phyloP scores from a whole-genome alignment of 2,797 vertebrate genomes.

The Labeo calbasu region DNA sequence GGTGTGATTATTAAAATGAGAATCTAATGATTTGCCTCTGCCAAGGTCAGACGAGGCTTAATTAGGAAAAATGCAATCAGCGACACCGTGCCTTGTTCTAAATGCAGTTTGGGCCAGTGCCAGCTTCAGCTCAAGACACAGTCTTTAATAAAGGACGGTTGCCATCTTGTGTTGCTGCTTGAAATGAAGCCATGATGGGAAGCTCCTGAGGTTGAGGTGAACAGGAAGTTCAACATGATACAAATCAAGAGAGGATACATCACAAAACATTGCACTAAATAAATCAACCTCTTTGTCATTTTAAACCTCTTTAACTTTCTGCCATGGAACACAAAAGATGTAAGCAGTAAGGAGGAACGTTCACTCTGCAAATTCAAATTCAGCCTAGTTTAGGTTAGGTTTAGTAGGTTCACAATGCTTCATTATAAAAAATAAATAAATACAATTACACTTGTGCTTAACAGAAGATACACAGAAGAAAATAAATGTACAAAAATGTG shows the following conservation, averaged over 20 bases:
- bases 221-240: conserved; percentile 3
- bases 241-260: background rate
- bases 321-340: background rate
- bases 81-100: conserved; percentile 68
- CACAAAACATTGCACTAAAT: background rate
- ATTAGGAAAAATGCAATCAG: conserved; percentile 86
- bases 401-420: too few relatives aligned
- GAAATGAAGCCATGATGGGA: conserved; percentile 37
- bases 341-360: background rate
- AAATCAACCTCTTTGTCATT: background rate
- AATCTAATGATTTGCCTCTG: conserved; percentile 87
- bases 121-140: conserved; percentile 79
- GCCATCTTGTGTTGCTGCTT: conserved; percentile 55
- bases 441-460: too few relatives aligned
- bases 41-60: conserved; percentile 86
- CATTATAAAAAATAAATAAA: too few relatives aligned
- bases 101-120: conserved; percentile 79
- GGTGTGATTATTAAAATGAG: conserved; percentile 81
- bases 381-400: too few relatives aligned
- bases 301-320: background rate
- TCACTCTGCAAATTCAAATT: background rate
- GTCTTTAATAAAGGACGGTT: conserved; percentile 79
- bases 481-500: background rate
- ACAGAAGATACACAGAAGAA: too few relatives aligned
- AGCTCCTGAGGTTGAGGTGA: background rate